Base-by-base conservation (phyloP, 2,113 vertebrate species). In the Laticauda laticaudata region DNA sequence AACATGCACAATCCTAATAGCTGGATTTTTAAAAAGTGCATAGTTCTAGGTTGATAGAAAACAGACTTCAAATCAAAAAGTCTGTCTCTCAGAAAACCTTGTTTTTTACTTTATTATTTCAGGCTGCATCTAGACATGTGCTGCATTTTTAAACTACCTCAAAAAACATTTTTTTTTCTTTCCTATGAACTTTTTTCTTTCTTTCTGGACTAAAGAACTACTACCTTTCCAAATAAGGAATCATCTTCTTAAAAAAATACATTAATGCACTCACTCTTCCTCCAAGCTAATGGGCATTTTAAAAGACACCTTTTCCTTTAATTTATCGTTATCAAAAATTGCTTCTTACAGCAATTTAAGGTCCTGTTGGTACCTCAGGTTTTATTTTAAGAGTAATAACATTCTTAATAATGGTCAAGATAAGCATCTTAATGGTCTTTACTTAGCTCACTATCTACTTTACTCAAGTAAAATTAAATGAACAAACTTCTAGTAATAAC, bases 191-290 rank as follows among this genome's bases (percentile, higher is more conserved):
- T 59, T 39, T 81, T 81, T n/a, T 24, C 94, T 90, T 14, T 96
- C 61, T 95, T 96, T 95, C 94, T 93, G 88, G 59, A 91, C 81
- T 95, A 92, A 93, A 59, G 88, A 94, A 94, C 6, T 0, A 93
- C 89, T 53, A 94, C 7, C 0, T 9, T 56, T 87, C 21, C 94
- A 87, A 53, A 95, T 93, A 96, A 95, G 91, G 90, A 93, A 92
- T 96, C 91, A 0, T 91, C 90, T 69, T 86, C 94, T 96, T 91
- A 94, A 93, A 96, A 53, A 95, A 95, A 96, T 94, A 95, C 89
- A 92, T 94, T 94, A 95, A 94, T 94, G 92, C 51, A 85, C 59
- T 96, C 3, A 85, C 59, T 96, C 3, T 89, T 39, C 87, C 56
- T 91, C 90, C 94, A 61, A 54, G 48, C 64, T 91, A 96, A 94